These are phyloP conservation scores for Thereva unica DNA, from an alignment of 2,888 invertebrate species.

Conservation along the genomic window DNA sequence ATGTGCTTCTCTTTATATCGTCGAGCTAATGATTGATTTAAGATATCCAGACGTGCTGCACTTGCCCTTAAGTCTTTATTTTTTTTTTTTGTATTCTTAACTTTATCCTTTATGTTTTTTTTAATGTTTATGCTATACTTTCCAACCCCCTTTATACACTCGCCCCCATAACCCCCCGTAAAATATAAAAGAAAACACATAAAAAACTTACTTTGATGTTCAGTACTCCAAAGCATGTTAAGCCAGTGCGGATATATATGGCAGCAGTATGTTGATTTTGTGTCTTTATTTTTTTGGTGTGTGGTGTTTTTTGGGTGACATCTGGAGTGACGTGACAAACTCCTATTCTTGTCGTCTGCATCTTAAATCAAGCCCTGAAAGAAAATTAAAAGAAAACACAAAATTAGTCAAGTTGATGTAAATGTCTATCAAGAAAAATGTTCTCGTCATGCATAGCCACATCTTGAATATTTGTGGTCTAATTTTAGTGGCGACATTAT, in stretches of 20 bases:
- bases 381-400: slow-evolving; percentile 28
- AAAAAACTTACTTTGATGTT: slow-evolving; percentile 27
- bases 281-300: background rate
- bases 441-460: slow-evolving; percentile 3
- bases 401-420: slow-evolving; percentile 12
- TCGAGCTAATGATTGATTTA: slow-evolving; percentile 18
- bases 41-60: too few species aligned
- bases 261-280: background rate
- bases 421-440: background rate
- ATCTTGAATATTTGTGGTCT: slow-evolving; percentile 17
- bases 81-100: background rate
- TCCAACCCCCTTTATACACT: background rate
- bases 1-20: background rate
- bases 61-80: background rate
- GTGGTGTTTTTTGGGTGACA: slow-evolving; percentile 2
- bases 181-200: too few species aligned
- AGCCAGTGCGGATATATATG: background rate
- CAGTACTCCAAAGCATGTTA: background rate
- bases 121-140: background rate
- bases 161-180: too few species aligned
- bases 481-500: slow-evolving; percentile 1
- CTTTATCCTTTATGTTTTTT: background rate
- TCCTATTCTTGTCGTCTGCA: slow-evolving; percentile 15
- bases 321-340: slow-evolving; percentile 26
- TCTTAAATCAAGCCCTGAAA: slow-evolving; percentile 21